Percentiles rank a stretch among this genome's conserved stretches.
phyloP scores from a whole-genome alignment of 2,888 invertebrate genomes.

The Ectemnius cavifrons region DNA sequence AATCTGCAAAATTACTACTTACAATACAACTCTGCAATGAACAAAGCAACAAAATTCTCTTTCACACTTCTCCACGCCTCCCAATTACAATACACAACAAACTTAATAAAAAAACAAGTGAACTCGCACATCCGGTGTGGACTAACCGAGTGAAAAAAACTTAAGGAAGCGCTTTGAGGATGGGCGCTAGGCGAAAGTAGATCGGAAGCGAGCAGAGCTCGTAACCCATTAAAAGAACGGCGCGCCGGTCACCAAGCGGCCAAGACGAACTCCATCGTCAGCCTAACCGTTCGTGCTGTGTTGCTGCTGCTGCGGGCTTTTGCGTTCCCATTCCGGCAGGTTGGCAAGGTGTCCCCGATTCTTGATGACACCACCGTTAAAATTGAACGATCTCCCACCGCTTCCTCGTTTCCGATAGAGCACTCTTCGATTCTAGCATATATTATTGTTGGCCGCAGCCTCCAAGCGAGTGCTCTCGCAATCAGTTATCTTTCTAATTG shows the following conservation, averaged over 20 bases:
- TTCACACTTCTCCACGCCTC: no score
- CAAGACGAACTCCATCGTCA: conserved; percentile 17
- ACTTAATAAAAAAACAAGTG: no score
- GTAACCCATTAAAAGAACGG: conserved; percentile 38
- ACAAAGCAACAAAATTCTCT: no score
- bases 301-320: conserved; percentile 23
- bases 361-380: conserved; percentile 37
- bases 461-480: background rate
- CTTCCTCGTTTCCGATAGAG: conserved; percentile 47
- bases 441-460: conserved; percentile 23
- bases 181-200: conserved; percentile 43
- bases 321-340: conserved; percentile 49
- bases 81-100: no score
- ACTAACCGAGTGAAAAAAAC: background rate
- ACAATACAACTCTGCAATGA: no score
- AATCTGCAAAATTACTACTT: no score
- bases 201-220: conserved; percentile 50
- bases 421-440: conserved; percentile 37
- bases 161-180: conserved; percentile 20
- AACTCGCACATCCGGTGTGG: no score
- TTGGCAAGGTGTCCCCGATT: conserved; percentile 53
- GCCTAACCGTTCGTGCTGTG: conserved; percentile 46
- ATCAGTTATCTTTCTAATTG: no score
- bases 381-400: conserved; percentile 41
- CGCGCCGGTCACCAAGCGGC: conserved; percentile 26